Evolutionary conservation across 2,888 invertebrate species (phyloP).

Genomic region (Lepidochitona cinerea): DNA sequence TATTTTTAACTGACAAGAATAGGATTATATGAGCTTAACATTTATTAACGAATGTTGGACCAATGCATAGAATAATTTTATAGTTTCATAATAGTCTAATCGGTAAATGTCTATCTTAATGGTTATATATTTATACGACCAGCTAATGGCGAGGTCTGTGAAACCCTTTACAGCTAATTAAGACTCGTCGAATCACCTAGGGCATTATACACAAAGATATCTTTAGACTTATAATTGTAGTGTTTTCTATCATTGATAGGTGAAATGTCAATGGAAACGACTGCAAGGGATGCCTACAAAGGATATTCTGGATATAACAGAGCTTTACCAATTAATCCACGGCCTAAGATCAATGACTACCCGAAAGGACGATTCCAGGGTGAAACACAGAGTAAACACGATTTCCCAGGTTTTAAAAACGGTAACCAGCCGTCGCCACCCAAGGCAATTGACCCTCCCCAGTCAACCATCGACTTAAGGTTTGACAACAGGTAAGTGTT

Average conservation of each 20-base stretch:
- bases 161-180: no score
- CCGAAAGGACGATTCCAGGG: slow-evolving; percentile 48
- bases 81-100: no score
- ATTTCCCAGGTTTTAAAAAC: slow-evolving; percentile 51
- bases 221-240: no score
- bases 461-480: slow-evolving; percentile 58
- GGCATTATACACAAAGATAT: no score
- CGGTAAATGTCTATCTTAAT: no score
- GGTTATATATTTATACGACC: no score
- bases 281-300: slow-evolving; percentile 55
- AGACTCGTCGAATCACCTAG: no score
- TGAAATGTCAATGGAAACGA: slow-evolving; percentile 53
- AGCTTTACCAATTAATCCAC: slow-evolving; percentile 37
- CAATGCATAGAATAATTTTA: no score
- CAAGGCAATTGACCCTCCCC: slow-evolving; percentile 54
- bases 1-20: no score
- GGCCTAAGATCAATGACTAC: slow-evolving; percentile 43
- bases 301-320: slow-evolving; percentile 50
- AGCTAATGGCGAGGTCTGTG: no score
- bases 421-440: slow-evolving; percentile 49
- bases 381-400: slow-evolving; percentile 53
- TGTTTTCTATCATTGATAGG: slow-evolving; percentile 40
- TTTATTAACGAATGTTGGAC: no score
- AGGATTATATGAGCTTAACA: no score
- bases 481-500: slow-evolving; percentile 64